Percentiles rank a stretch among this genome's conserved stretches.
These are phyloP conservation scores for Drosophila villosipedis DNA, from an alignment of 2,888 invertebrate species.

Conservation along the genomic window DNA sequence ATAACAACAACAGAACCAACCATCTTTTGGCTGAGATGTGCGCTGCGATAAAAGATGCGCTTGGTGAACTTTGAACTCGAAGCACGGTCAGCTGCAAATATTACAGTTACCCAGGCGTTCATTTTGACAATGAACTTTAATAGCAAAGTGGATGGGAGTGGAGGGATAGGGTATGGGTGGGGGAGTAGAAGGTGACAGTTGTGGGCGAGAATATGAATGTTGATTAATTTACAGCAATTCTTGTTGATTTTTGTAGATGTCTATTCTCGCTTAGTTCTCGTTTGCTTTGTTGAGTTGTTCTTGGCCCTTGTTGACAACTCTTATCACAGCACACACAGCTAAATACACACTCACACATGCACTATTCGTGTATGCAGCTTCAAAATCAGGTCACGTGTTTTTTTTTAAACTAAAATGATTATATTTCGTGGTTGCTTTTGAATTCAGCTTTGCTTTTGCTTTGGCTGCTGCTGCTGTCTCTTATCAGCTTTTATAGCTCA, in stretches of 20 bases:
- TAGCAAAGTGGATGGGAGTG: background rate
- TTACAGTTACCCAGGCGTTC: constrained; percentile 41
- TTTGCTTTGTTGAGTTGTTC: constrained; percentile 10
- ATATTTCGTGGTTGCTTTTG: constrained; percentile 20
- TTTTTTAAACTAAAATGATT: constrained; percentile 61
- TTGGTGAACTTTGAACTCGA: constrained; percentile 70
- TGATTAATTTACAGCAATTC: constrained; percentile 17
- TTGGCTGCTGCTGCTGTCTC: constrained; percentile 19
- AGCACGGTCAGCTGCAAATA: constrained; percentile 48
- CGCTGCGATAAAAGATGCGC: constrained; percentile 62
- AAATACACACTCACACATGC: background rate
- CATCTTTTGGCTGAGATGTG: constrained; percentile 55
- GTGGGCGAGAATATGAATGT: background rate
- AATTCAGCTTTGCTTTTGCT: background rate
- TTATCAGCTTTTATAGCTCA: constrained; percentile 47
- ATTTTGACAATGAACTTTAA: constrained; percentile 61
- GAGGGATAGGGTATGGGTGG: background rate
- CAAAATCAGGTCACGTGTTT: constrained; percentile 71
- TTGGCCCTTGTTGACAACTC: constrained; percentile 42
- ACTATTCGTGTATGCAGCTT: constrained; percentile 29
- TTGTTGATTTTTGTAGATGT: constrained; percentile 11
- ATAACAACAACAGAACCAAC: constrained; percentile 11
- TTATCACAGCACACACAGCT: constrained; percentile 38
- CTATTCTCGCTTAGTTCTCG: background rate
- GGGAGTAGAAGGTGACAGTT: background rate